phyloP scores from a whole-genome alignment of 2,888 invertebrate species.

The Melitaea athalia region DNA sequence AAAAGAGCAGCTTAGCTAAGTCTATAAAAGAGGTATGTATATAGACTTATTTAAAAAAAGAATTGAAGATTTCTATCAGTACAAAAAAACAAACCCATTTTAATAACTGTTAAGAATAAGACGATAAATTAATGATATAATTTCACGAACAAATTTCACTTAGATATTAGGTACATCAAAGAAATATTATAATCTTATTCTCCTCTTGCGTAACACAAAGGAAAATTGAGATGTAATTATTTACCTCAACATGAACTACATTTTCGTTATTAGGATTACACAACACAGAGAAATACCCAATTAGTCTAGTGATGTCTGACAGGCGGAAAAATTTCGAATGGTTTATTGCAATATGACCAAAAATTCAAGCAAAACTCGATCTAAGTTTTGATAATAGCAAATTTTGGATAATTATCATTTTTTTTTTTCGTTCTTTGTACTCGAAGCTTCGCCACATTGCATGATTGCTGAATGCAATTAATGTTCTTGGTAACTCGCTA shows the following conservation, averaged over 20 bases:
- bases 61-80: no score
- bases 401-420: conserved; percentile 37
- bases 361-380: conserved; percentile 29
- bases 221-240: conserved; percentile 21
- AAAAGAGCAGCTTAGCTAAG: no score
- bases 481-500: conserved; percentile 51
- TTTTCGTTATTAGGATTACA: conserved; percentile 25
- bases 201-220: background rate
- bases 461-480: conserved; percentile 62
- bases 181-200: background rate
- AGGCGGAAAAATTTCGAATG: conserved; percentile 34
- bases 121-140: background rate
- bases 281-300: conserved; percentile 33
- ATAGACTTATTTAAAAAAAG: no score
- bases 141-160: background rate
- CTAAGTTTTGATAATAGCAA: conserved; percentile 36
- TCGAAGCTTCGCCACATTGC: conserved; percentile 47
- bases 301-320: conserved; percentile 33
- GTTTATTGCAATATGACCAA: conserved; percentile 29
- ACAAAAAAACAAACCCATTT: no score
- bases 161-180: background rate
- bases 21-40: no score
- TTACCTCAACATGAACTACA: conserved; percentile 17
- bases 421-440: conserved; percentile 21
- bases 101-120: background rate